Evolutionary conservation across 2,797 vertebrate genomes (phyloP), one percentile per base, ranked within the genome.

Genomic region (Bradypodion ventrale): DNA sequence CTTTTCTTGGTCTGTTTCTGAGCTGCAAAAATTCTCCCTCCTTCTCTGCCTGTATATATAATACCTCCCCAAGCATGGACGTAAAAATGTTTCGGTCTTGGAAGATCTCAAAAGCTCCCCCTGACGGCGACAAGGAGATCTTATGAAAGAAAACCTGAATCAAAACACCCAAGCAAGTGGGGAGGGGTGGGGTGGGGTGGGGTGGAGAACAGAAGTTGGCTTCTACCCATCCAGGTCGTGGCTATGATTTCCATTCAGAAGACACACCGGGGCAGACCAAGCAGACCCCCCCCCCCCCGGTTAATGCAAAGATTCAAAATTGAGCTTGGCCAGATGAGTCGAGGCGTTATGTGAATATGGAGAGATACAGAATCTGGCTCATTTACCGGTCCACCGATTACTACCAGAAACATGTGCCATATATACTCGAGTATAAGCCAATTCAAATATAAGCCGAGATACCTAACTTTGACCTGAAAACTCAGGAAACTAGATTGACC

Each of bases 21-120:
- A 49, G 87, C 89, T 93, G 90, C 92, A 93, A 85, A 95, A 91
- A n/a, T n/a, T 95, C 96, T 96, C 96, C 49, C 46, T 49, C 13
- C 7, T 7, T 56, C 52, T 5, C 42, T 35, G 0, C 0, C 9
- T 72, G 52, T 35, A 40, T 23, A 60, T 49, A 35, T 32, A 40
- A 77, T 15, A 37, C 32, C 10, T 19, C 2, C 29, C 5, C 29
- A n/a, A 10, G 35, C 65, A 68, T 15, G 19, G 8, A 68, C 65
- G 1, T 83, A 40, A 89, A 9, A 89, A 9, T 23, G 27, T 62
- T 88, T 90, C 87, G 86, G 86, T 93, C 90, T 93, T 92, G 93
- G 89, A 93, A 87, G 96, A 91, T 95, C 95, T 96, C 96, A 95
- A 95, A 96, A 93, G 96, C 96, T 96, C 96, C 96, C 96, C 95